Conservation (phyloP, 1,140 invertebrate species). For the Homalodisca vitripennis region DNA sequence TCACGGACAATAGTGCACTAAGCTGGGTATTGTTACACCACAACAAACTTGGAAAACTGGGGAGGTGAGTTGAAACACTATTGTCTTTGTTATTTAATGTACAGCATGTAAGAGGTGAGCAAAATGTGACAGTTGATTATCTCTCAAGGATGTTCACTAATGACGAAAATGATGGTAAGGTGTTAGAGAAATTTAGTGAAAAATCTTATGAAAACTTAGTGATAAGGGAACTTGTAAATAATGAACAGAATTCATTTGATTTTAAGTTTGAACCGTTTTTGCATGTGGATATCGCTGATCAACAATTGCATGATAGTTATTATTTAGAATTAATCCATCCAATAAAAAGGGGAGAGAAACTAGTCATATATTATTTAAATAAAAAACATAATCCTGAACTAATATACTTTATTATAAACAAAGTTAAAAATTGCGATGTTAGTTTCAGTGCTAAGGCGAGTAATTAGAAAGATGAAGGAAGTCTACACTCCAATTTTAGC, state of each 20-base stretch:
- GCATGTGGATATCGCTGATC: not conserved
- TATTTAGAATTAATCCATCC: not conserved
- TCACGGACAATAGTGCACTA: no score
- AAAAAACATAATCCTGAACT: no score
- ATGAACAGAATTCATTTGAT: no score
- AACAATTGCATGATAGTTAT: not conserved
- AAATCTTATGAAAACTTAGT: not conserved
- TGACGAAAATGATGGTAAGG: not conserved
- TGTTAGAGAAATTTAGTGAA: not conserved
- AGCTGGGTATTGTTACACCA: no score
- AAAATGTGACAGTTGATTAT: not conserved
- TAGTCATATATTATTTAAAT: no score
- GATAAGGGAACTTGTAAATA: not conserved
- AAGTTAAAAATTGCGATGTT: no score
- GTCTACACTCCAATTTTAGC: not conserved
- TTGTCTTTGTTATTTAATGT: not conserved
- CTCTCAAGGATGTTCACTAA: not conserved
- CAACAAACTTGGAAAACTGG: not conserved
- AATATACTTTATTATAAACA: no score
- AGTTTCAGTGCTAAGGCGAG: not conserved
- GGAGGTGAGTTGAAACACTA: not conserved
- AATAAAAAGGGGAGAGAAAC: not conserved
- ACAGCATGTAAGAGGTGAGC: not conserved
- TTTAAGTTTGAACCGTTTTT: not conserved
- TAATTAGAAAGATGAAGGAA: not conserved